These are phyloP conservation scores for Myxocyprinus asiaticus DNA, from an alignment of 2,113 vertebrate genomes.

Conservation along the genomic window DNA sequence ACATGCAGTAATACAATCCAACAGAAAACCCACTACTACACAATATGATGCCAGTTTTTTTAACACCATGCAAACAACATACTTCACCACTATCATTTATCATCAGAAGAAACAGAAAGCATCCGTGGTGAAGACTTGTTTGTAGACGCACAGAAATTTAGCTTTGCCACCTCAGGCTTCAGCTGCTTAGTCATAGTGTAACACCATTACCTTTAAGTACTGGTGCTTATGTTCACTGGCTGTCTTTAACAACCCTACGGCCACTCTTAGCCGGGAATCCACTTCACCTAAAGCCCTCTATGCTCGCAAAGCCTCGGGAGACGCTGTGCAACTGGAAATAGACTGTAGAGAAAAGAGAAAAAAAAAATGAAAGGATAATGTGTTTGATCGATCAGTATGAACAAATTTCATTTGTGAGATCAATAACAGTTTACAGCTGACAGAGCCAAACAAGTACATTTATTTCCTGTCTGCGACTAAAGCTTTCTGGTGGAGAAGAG, in stretches of 20 bases:
- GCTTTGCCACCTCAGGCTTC: no score
- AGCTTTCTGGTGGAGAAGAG: conserved; percentile 77
- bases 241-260: conserved; percentile 69
- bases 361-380: conserved; percentile 87
- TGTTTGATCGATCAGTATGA: conserved; percentile 98
- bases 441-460: conserved; percentile 91
- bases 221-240: conserved; percentile 70
- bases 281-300: conserved; percentile 78
- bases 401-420: conserved; percentile 99
- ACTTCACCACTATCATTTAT: no score
- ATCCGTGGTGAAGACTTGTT: no score
- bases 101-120: no score
- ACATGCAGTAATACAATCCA: no score
- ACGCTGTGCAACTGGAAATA: conserved; percentile 92
- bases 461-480: conserved; percentile 95
- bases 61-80: no score
- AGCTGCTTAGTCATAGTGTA: conserved; percentile 44
- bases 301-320: conserved; percentile 83
- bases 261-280: conserved; percentile 71
- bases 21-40: no score
- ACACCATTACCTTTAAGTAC: conserved; percentile 80
- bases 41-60: no score
- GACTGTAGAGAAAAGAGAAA: conserved; percentile 75
- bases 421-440: conserved; percentile 99
- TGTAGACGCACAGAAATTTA: no score